Evolutionary conservation across 2,888 invertebrate genomes (phyloP).

Genomic region (Tetranychus piercei): DNA sequence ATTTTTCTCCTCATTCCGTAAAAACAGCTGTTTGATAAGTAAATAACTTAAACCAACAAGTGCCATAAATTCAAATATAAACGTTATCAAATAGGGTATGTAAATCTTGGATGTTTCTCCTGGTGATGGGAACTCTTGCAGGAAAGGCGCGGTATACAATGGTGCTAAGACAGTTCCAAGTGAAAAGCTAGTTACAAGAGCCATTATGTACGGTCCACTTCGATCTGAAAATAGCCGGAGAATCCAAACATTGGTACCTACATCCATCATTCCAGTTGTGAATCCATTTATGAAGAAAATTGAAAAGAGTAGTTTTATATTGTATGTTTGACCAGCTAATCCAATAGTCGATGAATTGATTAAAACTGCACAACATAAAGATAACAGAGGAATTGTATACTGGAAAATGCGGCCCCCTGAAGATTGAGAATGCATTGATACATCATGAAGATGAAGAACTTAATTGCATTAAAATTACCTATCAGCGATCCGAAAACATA

Average conservation of each 20-base stretch:
- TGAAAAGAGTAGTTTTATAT: constrained; percentile 11
- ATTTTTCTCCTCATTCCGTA: not conserved
- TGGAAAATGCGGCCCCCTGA: not conserved
- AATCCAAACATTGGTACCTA: constrained; percentile 20
- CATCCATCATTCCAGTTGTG: constrained; percentile 19
- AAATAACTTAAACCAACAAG: not conserved
- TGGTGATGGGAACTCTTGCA: not conserved
- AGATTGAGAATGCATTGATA: not conserved
- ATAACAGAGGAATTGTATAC: not conserved
- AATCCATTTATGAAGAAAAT: constrained; percentile 19
- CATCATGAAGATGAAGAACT: not conserved
- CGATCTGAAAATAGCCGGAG: constrained; percentile 8
- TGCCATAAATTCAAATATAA: not conserved
- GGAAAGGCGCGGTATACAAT: not conserved
- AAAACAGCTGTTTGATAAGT: not conserved
- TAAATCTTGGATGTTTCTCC: not conserved
- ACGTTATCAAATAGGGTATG: not conserved
- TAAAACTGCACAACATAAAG: not conserved
- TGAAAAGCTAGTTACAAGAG: constrained; percentile 19
- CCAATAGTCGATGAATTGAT: not conserved
- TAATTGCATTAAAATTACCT: not conserved
- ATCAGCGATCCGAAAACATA: not conserved
- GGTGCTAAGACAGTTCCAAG: constrained; percentile 19
- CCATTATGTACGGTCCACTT: constrained; percentile 19
- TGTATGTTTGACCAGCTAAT: not conserved